Evolutionary conservation across 2,113 vertebrate species (phyloP).

Genomic region (Rynchops niger): DNA sequence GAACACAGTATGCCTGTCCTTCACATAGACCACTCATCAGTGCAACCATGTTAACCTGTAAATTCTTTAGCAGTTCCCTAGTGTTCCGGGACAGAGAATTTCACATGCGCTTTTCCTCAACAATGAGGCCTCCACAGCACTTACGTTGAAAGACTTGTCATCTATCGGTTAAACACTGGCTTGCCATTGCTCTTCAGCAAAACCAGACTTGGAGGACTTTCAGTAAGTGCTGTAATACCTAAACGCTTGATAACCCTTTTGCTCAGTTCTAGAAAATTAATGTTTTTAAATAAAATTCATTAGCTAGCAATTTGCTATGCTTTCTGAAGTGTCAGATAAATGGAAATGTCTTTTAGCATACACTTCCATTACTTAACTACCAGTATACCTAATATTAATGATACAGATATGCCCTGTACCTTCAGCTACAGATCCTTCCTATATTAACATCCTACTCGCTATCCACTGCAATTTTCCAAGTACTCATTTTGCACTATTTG

Average conservation of each 20-base stretch:
- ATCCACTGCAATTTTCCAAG: not conserved
- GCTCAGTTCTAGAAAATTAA: not conserved
- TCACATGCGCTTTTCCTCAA: fast-evolving
- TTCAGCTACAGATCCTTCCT: not conserved
- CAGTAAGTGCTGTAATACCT: not conserved
- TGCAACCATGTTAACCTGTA: not conserved
- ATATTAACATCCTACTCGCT: not conserved
- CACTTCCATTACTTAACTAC: not conserved
- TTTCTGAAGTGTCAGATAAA: not conserved
- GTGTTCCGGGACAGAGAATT: not conserved
- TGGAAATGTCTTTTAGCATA: not conserved
- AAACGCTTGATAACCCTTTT: not conserved
- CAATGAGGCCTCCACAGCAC: not conserved
- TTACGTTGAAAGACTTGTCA: not conserved
- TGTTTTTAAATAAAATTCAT: not conserved
- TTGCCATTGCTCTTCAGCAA: not conserved
- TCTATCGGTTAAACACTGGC: not conserved
- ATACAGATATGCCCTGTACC: not conserved
- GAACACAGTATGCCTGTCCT: not conserved
- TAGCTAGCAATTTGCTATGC: not conserved
- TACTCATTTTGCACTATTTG: not conserved
- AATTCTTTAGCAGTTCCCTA: not conserved
- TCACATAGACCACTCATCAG: not conserved
- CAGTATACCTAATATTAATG: not conserved
- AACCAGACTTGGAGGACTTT: not conserved